Base-by-base conservation (phyloP, 2,797 vertebrate species). In the Sebastes flavidus region DNA sequence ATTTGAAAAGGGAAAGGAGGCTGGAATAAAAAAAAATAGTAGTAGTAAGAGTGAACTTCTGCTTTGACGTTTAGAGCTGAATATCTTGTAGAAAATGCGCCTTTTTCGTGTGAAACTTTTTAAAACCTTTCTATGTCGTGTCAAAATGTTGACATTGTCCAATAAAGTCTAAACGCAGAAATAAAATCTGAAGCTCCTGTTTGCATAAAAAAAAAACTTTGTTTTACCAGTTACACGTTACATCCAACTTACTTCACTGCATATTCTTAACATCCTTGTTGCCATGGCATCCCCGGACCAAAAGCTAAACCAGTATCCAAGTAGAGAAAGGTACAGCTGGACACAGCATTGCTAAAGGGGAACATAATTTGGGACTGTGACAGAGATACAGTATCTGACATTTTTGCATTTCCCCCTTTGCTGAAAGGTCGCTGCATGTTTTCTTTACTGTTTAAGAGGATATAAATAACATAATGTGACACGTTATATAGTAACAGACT, bases 1-100 rank as follows among this genome's bases (percentile, higher is more conserved):
- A 95, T 95, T 94, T 91, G 91, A 95, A 93, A 95, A 93, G 81
- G 87, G 87, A 93, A 93, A 93, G 85, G 84, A 88, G 84, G 74
- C 63, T 63, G 69, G 59, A 84, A 81, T 78, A 14, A 81, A 81
- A 86, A 86, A 70, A 81, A 88, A 84, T 69, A 66, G 16, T 30
- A 69, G 63, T 52, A 73, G 75, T 79, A 42, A 82, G 63, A 83
- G 73, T 75, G 20, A 83, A 90, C 82, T 87, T 93, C 87, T 92
- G 70, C 88, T 89, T 88, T 85, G 42, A 36, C 56, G 59, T 72
- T 62, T 36, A 27, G 59, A 65, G 59, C n/a, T 16, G 8, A 68
- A 32, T 72, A 8, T 38, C 60, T 72, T 3, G 6, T 46, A 25
- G 34, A 78, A 80, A 67, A 6, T 16, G 11, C 4, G 6, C 60